Evolutionary conservation across 30 jellyfish, hydroid and myxozoan species (phyloP).

Genomic region (Cassiopea andromeda): DNA sequence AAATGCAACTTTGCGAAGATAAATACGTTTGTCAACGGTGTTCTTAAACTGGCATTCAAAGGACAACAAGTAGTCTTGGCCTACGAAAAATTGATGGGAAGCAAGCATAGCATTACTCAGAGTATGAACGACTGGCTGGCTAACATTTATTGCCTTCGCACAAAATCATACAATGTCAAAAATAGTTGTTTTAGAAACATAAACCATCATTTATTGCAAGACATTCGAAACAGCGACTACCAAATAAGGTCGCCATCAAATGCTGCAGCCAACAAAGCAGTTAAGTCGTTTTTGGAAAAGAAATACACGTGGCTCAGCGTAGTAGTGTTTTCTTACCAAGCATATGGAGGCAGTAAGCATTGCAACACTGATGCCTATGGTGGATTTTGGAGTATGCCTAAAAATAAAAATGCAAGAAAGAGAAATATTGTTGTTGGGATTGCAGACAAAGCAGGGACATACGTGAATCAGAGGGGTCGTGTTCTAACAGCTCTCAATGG

Average conservation of each 20-base stretch:
- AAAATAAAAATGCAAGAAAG: conserved; percentile 15
- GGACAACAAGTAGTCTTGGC: conserved; percentile 63
- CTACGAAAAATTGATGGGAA: conserved; percentile 47
- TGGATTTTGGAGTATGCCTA: conserved; percentile 39
- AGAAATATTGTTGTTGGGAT: conserved; percentile 26
- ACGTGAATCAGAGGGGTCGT: conserved; percentile 2
- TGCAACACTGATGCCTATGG: conserved; percentile 18
- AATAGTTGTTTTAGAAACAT: conserved; percentile 27
- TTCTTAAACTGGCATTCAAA: conserved; percentile 27
- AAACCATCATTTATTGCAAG: not conserved
- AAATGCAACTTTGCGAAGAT: conserved; percentile 37
- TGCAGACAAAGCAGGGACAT: conserved; percentile 46
- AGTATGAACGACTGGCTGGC: conserved; percentile 43
- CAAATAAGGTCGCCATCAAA: conserved; percentile 16
- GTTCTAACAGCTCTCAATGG: conserved; percentile 12
- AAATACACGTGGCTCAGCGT: conserved; percentile 52
- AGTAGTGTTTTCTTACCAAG: conserved; percentile 16
- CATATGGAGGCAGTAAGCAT: conserved; percentile 5
- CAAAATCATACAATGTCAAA: not conserved
- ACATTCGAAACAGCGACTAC: conserved; percentile 18
- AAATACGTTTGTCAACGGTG: conserved; percentile 19
- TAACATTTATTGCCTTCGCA: conserved; percentile 21
- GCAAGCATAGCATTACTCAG: conserved; percentile 23
- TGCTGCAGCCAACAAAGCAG: not conserved
- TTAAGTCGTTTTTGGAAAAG: conserved; percentile 12